Percentiles rank a stretch among this genome's conserved stretches.
These are phyloP conservation scores for Caenorhabditis zanzibari DNA, from an alignment of 2,888 invertebrate species.

Conservation along the genomic window DNA sequence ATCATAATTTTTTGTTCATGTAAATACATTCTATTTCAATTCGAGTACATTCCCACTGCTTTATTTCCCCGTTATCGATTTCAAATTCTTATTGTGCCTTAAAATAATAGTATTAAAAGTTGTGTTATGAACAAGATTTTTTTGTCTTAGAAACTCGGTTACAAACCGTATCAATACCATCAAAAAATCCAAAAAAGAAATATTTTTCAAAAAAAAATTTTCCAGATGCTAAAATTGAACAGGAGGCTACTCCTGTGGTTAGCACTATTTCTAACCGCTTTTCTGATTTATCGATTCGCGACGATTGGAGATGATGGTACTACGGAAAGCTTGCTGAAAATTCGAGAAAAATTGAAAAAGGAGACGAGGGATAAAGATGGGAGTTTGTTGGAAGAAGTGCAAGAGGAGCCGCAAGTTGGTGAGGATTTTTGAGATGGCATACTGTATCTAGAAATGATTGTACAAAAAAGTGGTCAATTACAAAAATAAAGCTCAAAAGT, in stretches of 20 bases:
- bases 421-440: not conserved
- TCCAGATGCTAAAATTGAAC: slow-evolving; percentile 52
- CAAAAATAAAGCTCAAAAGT: not conserved
- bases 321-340: not conserved
- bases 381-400: slow-evolving; percentile 18
- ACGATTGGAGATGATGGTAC: not conserved
- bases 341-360: not conserved
- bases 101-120: too few relatives aligned
- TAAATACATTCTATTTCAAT: too few relatives aligned
- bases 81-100: too few relatives aligned
- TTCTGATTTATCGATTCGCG: slow-evolving; percentile 22
- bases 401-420: slow-evolving; percentile 21
- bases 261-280: slow-evolving; percentile 17
- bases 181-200: not conserved
- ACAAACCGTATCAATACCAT: too few relatives aligned
- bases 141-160: too few relatives aligned
- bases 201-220: not conserved
- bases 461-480: too few relatives aligned
- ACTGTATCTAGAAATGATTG: too few relatives aligned
- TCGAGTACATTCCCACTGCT: too few relatives aligned
- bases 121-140: too few relatives aligned
- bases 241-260: slow-evolving; percentile 45
- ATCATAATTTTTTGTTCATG: too few relatives aligned
- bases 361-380: not conserved
- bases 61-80: too few relatives aligned